Evolutionary conservation across 2,888 invertebrate genomes (phyloP).

Genomic region (Lasioglossum lativentre): DNA sequence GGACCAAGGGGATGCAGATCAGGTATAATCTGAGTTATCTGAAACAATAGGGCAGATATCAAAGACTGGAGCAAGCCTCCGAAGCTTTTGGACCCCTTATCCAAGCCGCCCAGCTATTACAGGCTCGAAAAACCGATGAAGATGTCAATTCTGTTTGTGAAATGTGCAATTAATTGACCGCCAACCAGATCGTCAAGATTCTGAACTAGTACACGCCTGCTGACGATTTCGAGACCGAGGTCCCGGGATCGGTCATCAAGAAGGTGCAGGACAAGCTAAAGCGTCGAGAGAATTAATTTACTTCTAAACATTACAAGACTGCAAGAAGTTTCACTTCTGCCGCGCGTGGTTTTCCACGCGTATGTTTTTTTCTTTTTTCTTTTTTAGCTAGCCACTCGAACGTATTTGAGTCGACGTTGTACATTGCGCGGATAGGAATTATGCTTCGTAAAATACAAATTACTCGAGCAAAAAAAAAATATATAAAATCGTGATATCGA

Average conservation of each 20-base stretch:
- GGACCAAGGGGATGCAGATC: constrained; percentile 99
- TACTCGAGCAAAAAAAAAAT: constrained; percentile 78
- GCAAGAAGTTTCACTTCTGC: too few species aligned
- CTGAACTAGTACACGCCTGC: constrained; percentile 94
- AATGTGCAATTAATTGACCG: constrained; percentile 95
- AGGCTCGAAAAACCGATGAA: constrained; percentile 96
- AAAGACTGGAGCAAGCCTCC: constrained; percentile 88
- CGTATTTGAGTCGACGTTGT: constrained; percentile 45
- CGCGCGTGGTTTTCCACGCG: too few species aligned
- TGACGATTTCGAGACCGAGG: constrained; percentile 94
- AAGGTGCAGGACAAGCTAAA: constrained; percentile 92
- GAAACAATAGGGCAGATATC: constrained; percentile 97
- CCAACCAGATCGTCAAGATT: constrained; percentile 94
- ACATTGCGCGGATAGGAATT: constrained; percentile 44
- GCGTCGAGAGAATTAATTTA: too few species aligned
- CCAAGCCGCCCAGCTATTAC: constrained; percentile 97
- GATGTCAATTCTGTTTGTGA: constrained; percentile 97
- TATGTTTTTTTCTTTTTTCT: neutral
- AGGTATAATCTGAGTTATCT: constrained; percentile 96
- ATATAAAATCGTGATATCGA: constrained; percentile 73
- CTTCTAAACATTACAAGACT: too few species aligned
- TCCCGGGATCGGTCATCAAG: constrained; percentile 92
- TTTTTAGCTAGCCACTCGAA: constrained; percentile 33
- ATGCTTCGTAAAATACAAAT: constrained; percentile 73
- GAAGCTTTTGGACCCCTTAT: constrained; percentile 94